Percentiles rank a stretch among this genome's conserved stretches.
Evolutionary conservation across 2,888 invertebrate species (phyloP).

Genomic region (Eulithis testata): DNA sequence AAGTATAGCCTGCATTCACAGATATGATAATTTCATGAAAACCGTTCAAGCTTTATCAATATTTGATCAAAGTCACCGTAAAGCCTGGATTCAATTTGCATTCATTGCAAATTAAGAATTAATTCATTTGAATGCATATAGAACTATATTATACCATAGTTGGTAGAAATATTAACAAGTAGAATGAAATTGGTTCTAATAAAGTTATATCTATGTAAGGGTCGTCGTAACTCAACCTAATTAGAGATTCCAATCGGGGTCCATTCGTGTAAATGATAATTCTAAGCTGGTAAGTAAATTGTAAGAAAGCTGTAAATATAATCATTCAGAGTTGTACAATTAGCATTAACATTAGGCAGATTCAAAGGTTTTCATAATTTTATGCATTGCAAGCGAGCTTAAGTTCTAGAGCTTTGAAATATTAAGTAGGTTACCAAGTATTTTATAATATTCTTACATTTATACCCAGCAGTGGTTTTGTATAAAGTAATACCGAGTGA

Average conservation of each 20-base stretch:
- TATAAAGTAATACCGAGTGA: too few relatives aligned
- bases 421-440: neutral
- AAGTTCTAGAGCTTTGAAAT: constrained; percentile 1
- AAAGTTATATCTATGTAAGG: constrained; percentile 10
- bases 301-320: constrained; percentile 20
- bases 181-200: constrained; percentile 1
- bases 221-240: constrained; percentile 14
- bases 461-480: too few relatives aligned
- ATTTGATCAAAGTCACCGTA: constrained; percentile 24
- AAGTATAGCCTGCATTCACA: constrained; percentile 6
- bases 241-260: constrained; percentile 14
- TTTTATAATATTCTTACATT: neutral
- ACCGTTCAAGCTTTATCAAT: constrained; percentile 25
- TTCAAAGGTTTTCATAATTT: constrained; percentile 11
- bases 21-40: constrained; percentile 26
- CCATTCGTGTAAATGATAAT: constrained; percentile 23
- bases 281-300: constrained; percentile 21
- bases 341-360: constrained; percentile 9
- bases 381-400: constrained; percentile 8
- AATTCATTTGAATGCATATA: constrained; percentile 14
- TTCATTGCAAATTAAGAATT: constrained; percentile 17
- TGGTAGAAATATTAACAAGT: neutral
- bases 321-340: constrained; percentile 18
- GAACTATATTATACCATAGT: constrained; percentile 5
- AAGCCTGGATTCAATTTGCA: constrained; percentile 21